A percentile compares a stretch with the other conserved stretches of the same genome.
Conservation (phyloP, 2,797 vertebrate species). For the Hephaestus fuliginosus region DNA sequence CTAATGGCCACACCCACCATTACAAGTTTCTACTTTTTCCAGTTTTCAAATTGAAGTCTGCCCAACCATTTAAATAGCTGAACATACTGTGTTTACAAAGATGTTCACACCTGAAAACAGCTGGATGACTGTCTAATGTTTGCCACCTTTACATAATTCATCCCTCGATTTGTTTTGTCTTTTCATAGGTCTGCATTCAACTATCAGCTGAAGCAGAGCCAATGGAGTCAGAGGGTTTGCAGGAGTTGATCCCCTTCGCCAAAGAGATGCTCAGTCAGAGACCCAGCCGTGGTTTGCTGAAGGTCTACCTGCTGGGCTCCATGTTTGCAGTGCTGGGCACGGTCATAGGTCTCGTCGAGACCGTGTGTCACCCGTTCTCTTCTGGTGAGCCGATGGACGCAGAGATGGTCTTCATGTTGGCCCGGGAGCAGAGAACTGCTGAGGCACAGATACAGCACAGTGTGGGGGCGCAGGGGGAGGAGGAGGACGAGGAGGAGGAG, state of each 20-base stretch:
- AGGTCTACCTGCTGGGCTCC: constrained; percentile 90
- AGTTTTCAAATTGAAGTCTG: neutral
- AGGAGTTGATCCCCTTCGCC: constrained; percentile 89
- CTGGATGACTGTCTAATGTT: neutral
- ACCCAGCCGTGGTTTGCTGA: constrained; percentile 85
- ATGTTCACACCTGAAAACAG: no score
- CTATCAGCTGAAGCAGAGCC: neutral
- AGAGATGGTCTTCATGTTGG: constrained; percentile 61
- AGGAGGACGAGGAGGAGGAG: constrained; percentile 51
- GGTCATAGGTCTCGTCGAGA: constrained; percentile 88
- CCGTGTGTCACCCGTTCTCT: constrained; percentile 87
- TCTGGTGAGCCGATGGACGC: constrained; percentile 70
- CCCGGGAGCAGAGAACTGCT: constrained; percentile 9
- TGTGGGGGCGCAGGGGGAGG: constrained; percentile 10
- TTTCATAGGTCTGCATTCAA: neutral
- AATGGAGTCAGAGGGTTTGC: constrained; percentile 85
- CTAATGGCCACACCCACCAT: neutral
- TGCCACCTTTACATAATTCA: neutral
- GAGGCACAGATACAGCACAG: constrained; percentile 30
- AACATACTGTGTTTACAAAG: neutral
- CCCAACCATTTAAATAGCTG: neutral
- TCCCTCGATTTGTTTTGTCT: neutral
- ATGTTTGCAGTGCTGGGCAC: constrained; percentile 88
- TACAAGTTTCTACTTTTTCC: neutral
- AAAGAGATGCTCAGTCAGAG: constrained; percentile 89